A percentile compares a stretch with the other conserved stretches of the same genome.
Evolutionary conservation across 2,797 vertebrate species (phyloP).

Genomic region (Morelia viridis): DNA sequence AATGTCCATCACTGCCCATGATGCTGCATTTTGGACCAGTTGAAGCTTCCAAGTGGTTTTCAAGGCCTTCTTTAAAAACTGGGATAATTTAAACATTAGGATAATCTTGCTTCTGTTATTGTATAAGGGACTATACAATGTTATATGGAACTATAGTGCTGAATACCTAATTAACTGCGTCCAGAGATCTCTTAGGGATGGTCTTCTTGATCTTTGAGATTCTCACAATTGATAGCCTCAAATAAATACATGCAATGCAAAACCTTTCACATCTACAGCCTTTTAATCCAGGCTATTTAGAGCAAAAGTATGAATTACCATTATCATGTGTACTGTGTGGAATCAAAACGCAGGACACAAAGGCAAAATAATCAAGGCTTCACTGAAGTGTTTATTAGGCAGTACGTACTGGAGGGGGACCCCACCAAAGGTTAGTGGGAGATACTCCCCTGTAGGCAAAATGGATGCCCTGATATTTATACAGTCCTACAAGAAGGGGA

Average conservation of each 20-base stretch:
- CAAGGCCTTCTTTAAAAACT: slow-evolving; percentile 46
- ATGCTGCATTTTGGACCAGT: background rate
- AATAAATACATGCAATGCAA: slow-evolving; percentile 58
- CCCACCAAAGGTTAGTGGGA: too few species aligned
- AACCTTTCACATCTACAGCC: slow-evolving; percentile 58
- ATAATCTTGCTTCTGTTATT: slow-evolving; percentile 26
- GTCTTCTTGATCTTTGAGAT: slow-evolving; percentile 47
- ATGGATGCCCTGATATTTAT: too few species aligned
- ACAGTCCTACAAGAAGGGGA: too few species aligned
- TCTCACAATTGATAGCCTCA: slow-evolving; percentile 51
- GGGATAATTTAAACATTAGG: slow-evolving; percentile 27
- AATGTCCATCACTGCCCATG: too few species aligned
- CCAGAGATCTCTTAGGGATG: slow-evolving; percentile 9
- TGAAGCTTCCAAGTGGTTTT: background rate
- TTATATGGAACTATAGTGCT: background rate
- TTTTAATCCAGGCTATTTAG: slow-evolving; percentile 23
- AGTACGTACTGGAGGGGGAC: too few species aligned
- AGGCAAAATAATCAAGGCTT: too few species aligned
- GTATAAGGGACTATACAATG: background rate
- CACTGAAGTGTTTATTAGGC: too few species aligned
- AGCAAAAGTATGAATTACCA: slow-evolving; percentile 5
- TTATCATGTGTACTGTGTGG: background rate
- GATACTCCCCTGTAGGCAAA: too few species aligned
- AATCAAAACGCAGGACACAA: too few species aligned
- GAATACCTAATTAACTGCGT: background rate